Percentiles rank a stretch among this genome's conserved stretches.
These are phyloP conservation scores for Drosophila nigritarsus DNA, from an alignment of 2,888 invertebrate species.

Conservation along the genomic window DNA sequence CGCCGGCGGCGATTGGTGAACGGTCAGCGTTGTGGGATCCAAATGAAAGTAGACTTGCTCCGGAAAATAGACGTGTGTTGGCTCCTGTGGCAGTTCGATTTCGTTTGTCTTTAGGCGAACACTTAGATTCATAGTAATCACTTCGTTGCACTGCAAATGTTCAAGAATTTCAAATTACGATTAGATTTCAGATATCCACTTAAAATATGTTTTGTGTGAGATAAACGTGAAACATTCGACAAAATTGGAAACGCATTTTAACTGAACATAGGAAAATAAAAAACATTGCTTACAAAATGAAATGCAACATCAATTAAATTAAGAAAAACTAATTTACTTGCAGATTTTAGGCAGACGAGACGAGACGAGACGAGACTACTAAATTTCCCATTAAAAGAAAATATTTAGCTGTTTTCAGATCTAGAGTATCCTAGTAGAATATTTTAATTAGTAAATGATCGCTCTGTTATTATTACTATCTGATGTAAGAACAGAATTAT, in stretches of 20 bases:
- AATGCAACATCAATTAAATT: neutral
- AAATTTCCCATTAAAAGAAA: neutral
- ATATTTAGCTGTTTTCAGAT: neutral
- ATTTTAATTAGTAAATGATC: neutral
- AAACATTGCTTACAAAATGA: conserved; percentile 9
- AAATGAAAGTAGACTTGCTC: conserved; percentile 77
- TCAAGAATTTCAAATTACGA: conserved; percentile 12
- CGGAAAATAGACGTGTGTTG: conserved; percentile 74
- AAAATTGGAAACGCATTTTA: conserved; percentile 39
- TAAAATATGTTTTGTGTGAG: conserved; percentile 5
- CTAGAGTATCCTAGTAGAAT: neutral
- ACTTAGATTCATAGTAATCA: conserved; percentile 85
- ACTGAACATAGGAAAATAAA: conserved; percentile 42
- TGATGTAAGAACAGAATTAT: neutral
- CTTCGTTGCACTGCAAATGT: conserved; percentile 84
- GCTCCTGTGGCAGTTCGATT: conserved; percentile 84
- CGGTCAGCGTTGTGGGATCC: conserved; percentile 72
- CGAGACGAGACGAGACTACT: too few species aligned
- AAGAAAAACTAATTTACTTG: neutral
- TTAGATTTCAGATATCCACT: conserved; percentile 17
- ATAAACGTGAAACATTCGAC: conserved; percentile 60
- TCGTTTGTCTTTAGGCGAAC: conserved; percentile 85
- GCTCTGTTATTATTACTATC: neutral
- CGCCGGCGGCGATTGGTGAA: conserved; percentile 60
- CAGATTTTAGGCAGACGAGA: neutral